Evolutionary conservation across 2,113 vertebrate genomes (phyloP), one percentile per base, ranked within the genome.

Genomic region (Benitochromis conjunctus): DNA sequence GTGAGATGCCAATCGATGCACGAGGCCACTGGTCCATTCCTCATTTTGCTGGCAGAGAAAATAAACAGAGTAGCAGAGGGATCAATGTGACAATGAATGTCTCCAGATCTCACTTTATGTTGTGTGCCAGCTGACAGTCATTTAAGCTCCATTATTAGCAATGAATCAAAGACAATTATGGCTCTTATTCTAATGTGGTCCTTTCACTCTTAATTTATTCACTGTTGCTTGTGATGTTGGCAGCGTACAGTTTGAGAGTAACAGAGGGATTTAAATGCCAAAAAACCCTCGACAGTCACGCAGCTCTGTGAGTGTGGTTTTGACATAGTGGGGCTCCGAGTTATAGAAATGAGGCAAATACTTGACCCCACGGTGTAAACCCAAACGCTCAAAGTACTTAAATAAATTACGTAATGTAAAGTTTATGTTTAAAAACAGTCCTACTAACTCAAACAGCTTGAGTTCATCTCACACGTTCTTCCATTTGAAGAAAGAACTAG

Each of bases 1-100:
- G 66, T 21, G 13, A 43, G 56, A 86, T 82, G 78, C 19, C 56
- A 7, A 80, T 88, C 85, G 9, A 80, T 86, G 43, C 24, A 18
- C 60, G 26, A 71, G 31, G 26, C 24, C 76, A 62, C 57, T 14
- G 11, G 48, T 5, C 43, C 21, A 36, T 29, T 74, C 64, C 36
- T 80, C 74, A 18, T 46, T 43, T 71, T 10, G 21, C 21, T 3
- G 66, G 38, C 38, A 46, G 21, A 18, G 66, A 24, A 46, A 46
- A 71, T 46, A 46, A 10, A 71, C 41, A 2, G 19, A 16, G 13
- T 14, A 29, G 71, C 54, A 64, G 74, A 54, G n/a, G n/a, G 21
- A 57, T 57, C 21, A 26, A 14, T 26, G 55, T 57, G 55, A 71
- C 66, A 1, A 64, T 38, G 60, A n/a, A 11, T 5, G 31, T n/a